These are phyloP conservation scores for Hanleya hanleyi DNA, from an alignment of 2,888 invertebrate species.

Conservation along the genomic window DNA sequence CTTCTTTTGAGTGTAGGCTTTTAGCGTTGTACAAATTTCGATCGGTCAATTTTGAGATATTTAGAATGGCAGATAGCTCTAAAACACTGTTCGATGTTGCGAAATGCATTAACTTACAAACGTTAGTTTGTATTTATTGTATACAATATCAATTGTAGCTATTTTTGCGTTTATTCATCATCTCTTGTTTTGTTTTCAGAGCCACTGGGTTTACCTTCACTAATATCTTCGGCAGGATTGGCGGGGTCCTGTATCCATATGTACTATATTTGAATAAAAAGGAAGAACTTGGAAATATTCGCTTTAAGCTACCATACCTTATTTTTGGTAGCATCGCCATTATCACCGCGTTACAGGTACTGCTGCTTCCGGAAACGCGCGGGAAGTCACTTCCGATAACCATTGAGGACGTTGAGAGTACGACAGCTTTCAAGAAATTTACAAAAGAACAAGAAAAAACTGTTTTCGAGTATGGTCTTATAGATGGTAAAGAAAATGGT, in stretches of 20 bases:
- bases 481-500: too few relatives aligned
- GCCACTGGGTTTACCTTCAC: not conserved
- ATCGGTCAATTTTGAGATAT: too few relatives aligned
- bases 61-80: too few relatives aligned
- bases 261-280: constrained; percentile 42
- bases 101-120: too few relatives aligned
- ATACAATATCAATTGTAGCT: too few relatives aligned
- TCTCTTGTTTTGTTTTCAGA: not conserved
- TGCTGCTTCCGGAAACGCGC: not conserved
- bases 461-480: not conserved
- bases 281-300: constrained; percentile 21
- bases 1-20: too few relatives aligned
- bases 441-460: not conserved
- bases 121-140: too few relatives aligned
- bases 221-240: constrained; percentile 35
- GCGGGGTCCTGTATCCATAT: constrained; percentile 42
- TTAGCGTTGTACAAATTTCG: too few relatives aligned
- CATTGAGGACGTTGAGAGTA: constrained; percentile 2
- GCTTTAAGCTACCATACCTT: constrained; percentile 30
- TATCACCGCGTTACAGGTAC: not conserved
- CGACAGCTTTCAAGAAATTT: not conserved
- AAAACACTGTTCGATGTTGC: too few relatives aligned
- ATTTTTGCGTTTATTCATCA: not conserved
- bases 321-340: not conserved
- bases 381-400: not conserved